Percentiles rank a stretch among this genome's conserved stretches.
These are phyloP conservation scores for Folsomia candida DNA, from an alignment of 2,888 invertebrate genomes.

Conservation along the genomic window DNA sequence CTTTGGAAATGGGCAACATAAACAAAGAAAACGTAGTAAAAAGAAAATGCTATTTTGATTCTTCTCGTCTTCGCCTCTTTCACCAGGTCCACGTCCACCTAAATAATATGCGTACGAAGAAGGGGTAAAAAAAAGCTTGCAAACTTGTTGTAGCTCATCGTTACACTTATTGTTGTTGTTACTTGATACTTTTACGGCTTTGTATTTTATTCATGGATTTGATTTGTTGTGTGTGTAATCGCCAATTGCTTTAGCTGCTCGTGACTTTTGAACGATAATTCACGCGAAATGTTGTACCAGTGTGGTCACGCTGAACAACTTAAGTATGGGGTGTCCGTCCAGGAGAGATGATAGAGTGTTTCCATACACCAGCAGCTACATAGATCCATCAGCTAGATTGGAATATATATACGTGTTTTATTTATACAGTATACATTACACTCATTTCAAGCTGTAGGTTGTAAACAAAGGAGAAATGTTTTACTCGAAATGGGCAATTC, in stretches of 20 bases:
- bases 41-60: too few relatives aligned
- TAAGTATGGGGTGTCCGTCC: slow-evolving; percentile 8
- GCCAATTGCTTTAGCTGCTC: neutral
- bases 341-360: slow-evolving; percentile 3
- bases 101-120: too few relatives aligned
- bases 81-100: too few relatives aligned
- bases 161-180: too few relatives aligned
- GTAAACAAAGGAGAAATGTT: neutral
- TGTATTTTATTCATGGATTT: neutral
- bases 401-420: too few relatives aligned
- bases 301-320: slow-evolving; percentile 7
- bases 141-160: too few relatives aligned
- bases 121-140: too few relatives aligned
- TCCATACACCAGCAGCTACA: neutral
- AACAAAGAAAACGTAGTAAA: too few relatives aligned
- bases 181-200: neutral
- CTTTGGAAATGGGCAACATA: too few relatives aligned
- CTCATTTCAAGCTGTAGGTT: neutral
- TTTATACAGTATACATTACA: too few relatives aligned
- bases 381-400: too few relatives aligned
- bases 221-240: neutral
- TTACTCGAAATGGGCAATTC: neutral
- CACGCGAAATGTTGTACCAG: neutral
- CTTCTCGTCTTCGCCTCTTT: too few relatives aligned
- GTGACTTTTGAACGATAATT: neutral